Percentiles rank a stretch among this genome's conserved stretches.
These are phyloP conservation scores for Coecobrya sp. DNA, from an alignment of 2,888 invertebrate genomes.

Conservation along the genomic window DNA sequence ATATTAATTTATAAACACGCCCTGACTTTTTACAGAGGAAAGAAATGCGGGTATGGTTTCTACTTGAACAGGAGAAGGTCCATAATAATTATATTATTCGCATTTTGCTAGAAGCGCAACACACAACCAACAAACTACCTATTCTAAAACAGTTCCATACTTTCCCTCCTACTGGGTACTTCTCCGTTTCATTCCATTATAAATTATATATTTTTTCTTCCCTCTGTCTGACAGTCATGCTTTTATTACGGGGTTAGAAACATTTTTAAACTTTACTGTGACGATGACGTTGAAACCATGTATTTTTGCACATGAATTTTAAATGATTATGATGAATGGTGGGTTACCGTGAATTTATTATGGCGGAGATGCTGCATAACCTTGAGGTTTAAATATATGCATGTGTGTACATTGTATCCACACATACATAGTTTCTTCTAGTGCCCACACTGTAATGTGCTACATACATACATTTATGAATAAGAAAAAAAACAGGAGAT, in stretches of 20 bases:
- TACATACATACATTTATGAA: background rate
- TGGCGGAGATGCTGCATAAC: constrained; percentile 58
- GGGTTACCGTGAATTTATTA: constrained; percentile 54
- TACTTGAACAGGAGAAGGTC: background rate
- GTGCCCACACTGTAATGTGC: background rate
- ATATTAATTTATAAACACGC: constrained; percentile 30
- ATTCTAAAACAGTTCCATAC: no score
- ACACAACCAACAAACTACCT: no score
- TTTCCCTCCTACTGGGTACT: background rate
- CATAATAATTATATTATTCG: constrained; percentile 2
- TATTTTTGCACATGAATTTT: constrained; percentile 74
- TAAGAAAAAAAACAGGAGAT: constrained; percentile 22
- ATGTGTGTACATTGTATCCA: background rate
- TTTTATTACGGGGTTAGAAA: background rate
- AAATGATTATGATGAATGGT: constrained; percentile 79
- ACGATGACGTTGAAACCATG: constrained; percentile 11
- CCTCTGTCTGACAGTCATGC: no score
- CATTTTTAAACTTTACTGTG: background rate
- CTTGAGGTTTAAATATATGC: constrained; percentile 69
- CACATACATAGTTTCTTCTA: background rate
- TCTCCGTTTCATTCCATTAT: background rate
- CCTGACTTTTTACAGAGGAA: background rate
- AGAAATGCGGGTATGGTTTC: background rate
- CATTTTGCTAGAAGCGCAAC: background rate
- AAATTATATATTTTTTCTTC: background rate